Evolutionary conservation across 2,888 invertebrate species (phyloP).

Genomic region (Fissipunctia ypsillon): DNA sequence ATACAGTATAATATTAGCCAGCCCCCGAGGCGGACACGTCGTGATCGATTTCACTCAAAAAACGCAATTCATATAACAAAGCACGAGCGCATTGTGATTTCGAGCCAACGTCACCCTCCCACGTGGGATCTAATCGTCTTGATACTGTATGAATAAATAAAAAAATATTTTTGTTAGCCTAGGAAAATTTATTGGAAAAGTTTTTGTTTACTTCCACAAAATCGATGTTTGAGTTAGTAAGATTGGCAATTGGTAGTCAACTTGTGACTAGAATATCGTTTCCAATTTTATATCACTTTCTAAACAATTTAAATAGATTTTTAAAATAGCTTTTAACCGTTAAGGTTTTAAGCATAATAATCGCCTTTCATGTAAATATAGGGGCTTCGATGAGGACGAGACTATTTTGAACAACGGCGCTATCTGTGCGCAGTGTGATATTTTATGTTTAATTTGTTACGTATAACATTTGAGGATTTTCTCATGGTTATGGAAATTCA

Average conservation of each 20-base stretch:
- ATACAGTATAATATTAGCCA: slow-evolving; percentile 78
- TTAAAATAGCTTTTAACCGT: not conserved
- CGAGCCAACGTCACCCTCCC: slow-evolving; percentile 78
- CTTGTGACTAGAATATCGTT: not conserved
- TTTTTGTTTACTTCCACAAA: not conserved
- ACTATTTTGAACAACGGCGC: not conserved
- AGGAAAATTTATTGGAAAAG: not conserved
- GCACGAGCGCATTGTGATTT: slow-evolving; percentile 85
- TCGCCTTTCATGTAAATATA: slow-evolving; percentile 10
- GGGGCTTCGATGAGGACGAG: not conserved
- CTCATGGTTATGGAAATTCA: slow-evolving; percentile 47
- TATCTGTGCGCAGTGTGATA: slow-evolving; percentile 40
- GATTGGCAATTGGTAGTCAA: not conserved
- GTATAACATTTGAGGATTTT: slow-evolving; percentile 23
- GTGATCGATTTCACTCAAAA: slow-evolving; percentile 89
- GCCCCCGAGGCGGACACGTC: slow-evolving; percentile 76
- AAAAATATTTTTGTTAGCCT: not conserved
- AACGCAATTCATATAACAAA: slow-evolving; percentile 88
- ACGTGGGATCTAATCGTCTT: slow-evolving; percentile 70
- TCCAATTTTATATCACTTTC: not conserved
- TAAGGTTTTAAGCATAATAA: not conserved
- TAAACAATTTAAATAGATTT: not conserved
- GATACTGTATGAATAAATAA: slow-evolving; percentile 72
- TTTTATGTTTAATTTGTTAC: slow-evolving; percentile 36
- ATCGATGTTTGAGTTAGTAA: not conserved